Conservation (phyloP, 2,797 vertebrate species). For the Loriculus beryllinus region DNA sequence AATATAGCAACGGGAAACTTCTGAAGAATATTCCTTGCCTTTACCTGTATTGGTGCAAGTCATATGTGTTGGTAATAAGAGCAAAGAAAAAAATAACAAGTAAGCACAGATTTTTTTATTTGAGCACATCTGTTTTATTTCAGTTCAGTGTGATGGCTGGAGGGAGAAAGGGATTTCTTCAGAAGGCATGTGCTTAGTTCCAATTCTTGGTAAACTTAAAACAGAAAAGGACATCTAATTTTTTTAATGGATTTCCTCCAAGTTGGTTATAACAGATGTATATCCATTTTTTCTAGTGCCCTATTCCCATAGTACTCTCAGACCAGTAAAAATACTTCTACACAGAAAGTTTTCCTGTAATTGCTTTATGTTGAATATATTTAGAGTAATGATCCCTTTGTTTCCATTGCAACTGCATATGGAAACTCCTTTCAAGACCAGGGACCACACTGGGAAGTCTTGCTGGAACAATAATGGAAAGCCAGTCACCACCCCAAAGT, state of each 20-base stretch:
- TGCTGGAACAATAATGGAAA: neutral
- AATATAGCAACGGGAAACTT: conserved; percentile 31
- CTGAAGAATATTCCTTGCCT: neutral
- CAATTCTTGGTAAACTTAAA: conserved; percentile 66
- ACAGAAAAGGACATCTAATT: conserved; percentile 52
- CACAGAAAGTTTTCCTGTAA: neutral
- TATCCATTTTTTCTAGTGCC: neutral
- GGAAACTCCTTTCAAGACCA: conserved; percentile 17
- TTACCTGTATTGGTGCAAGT: conserved; percentile 20
- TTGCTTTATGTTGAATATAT: neutral
- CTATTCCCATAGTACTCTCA: neutral
- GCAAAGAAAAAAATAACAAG: conserved; percentile 13
- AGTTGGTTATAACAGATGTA: conserved; percentile 2
- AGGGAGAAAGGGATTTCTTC: conserved; percentile 62
- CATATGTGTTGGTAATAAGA: conserved; percentile 16
- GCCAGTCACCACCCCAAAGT: neutral
- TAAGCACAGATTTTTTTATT: conserved; percentile 49
- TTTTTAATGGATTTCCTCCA: conserved; percentile 22
- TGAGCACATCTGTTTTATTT: conserved; percentile 75
- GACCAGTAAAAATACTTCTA: neutral
- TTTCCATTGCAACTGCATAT: neutral
- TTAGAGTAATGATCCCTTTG: neutral
- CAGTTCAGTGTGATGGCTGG: conserved; percentile 59
- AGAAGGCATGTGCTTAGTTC: conserved; percentile 66
- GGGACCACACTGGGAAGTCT: conserved; percentile 12